Evolutionary conservation across 2,113 vertebrate species (phyloP), one percentile per base, ranked within the genome.

Genomic region (Pterocles orientalis): DNA sequence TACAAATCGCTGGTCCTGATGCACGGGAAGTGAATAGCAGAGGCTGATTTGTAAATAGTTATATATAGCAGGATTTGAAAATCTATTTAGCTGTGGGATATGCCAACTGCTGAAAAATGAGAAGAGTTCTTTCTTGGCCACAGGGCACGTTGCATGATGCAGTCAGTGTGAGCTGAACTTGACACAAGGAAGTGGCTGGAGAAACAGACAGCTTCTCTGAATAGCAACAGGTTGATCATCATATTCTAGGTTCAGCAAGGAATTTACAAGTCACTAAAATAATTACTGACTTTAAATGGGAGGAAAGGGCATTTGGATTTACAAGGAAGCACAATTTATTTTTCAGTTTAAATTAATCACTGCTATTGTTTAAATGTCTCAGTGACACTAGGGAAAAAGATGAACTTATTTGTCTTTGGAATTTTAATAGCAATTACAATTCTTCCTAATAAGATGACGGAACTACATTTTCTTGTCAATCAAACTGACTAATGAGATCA

Each of bases 341-440:
- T 94, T 95, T 95, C 71, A 69, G 45, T 82, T 79, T 72, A 50
- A 91, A 84, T 93, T 93, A 94, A 79, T 88, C 77, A 95, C n/a
- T 54, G 41, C 34, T 92, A 85, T 92, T 94, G 83, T 95, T 96
- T 84, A 95, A 96, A 91, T 93, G 92, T 92, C 94, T 97, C 10
- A 11, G 18, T 62, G 66, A 80, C 93, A 81, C 80, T 48, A 33
- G 84, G 91, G 87, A 91, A 88, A 92, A 91, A 77, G 68, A 82
- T 58, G 33, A 95, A 92, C 58, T 82, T 66, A 23, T 19, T 95
- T 91, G 36, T 51, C 69, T 94, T 88, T 83, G 51, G 79, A 95
- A 89, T 86, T 92, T 75, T 92, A 88, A 83, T 54, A 91, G 43
- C 64, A 92, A 83, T 91, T 82, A 79, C 12, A 58, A 23, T 88